These are phyloP conservation scores for Hypomecis atomaria DNA, from an alignment of 2,888 invertebrate species.

Conservation along the genomic window DNA sequence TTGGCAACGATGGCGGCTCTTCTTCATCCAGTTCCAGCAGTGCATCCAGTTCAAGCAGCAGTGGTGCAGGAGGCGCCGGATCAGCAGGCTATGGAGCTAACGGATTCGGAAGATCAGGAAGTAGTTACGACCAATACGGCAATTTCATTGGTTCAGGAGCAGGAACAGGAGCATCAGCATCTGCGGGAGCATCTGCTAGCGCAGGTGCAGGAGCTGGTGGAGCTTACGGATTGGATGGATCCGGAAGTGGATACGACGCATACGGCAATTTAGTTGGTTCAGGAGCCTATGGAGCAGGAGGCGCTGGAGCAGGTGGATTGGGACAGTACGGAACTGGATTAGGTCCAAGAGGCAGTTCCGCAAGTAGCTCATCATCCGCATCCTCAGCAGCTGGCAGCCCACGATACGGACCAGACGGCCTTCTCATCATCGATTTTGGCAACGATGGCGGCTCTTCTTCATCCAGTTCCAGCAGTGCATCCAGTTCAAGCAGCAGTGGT, in stretches of 20 bases:
- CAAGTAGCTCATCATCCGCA: not conserved
- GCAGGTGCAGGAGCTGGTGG: conserved; percentile 32
- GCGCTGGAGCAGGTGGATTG: conserved; percentile 1
- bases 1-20: not conserved
- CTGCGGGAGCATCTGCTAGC: conserved; percentile 10
- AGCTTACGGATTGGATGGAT: not conserved
- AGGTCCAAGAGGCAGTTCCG: too few relatives aligned
- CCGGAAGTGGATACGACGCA: too few relatives aligned
- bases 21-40: conserved; percentile 4
- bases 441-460: conserved; percentile 1
- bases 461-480: conserved; percentile 9
- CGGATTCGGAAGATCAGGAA: conserved; percentile 5
- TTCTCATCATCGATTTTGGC: too few relatives aligned
- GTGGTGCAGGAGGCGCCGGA: not conserved
- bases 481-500: not conserved
- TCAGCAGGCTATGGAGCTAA: conserved; percentile 11
- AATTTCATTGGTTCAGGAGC: too few relatives aligned
- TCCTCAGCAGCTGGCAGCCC: too few relatives aligned
- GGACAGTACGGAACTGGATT: not conserved
- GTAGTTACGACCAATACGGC: too few relatives aligned
- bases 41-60: conserved; percentile 6
- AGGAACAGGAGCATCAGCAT: conserved; percentile 9
- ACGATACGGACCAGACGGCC: too few relatives aligned
- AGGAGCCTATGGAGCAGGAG: too few relatives aligned
- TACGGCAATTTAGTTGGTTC: too few relatives aligned